Evolutionary conservation across 2,113 vertebrate genomes (phyloP), one percentile per base, ranked within the genome.

Genomic region (Oryzias celebensis): DNA sequence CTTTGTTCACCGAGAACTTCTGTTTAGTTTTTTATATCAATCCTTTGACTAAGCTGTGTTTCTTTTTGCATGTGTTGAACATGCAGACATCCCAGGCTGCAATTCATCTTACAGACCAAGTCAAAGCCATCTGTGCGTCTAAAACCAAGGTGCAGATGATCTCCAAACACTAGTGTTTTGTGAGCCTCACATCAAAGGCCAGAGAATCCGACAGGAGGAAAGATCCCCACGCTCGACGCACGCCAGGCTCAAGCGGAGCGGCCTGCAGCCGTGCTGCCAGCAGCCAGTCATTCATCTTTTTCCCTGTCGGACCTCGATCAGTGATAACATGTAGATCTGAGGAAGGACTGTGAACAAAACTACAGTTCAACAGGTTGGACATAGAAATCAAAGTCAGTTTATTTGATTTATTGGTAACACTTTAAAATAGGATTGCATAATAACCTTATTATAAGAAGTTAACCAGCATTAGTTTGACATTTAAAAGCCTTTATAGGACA

Each of bases 111-210:
- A 65, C 78, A 65, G 49, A 46, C 47, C 59, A 50, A 66, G 18
- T 28, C 26, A 44, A 73, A 65, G 64, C 28, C 18, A 15, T 26
- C 45, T 14, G 57, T 4, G 51, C 57, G 24, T 26, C 52, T 45
- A 23, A 51, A 41, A 58, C n/a, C 18, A 7, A 50, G 52, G 61
- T 15, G n/a, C 66, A 78, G 71, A 77, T 59, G 73, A 57, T 52
- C 63, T 3, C 26, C 26, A 28, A n/a, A n/a, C 45, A n/a, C 16
- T 2, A 53, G 65, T 49, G 68, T 73, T 66, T 65, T 75, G 36
- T 22, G 54, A 68, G 79, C 41, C 56, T 65, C 71, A 78, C 88
- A 71, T 89, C 76, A 88, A 89, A 88, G 82, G 60, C 1, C 18
- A 1, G 52, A 58, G 50, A 81, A 83, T 80, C 75, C 67, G 74